These are phyloP conservation scores for Isurus oxyrinchus DNA, from an alignment of 2,113 vertebrate species.

Conservation along the genomic window DNA sequence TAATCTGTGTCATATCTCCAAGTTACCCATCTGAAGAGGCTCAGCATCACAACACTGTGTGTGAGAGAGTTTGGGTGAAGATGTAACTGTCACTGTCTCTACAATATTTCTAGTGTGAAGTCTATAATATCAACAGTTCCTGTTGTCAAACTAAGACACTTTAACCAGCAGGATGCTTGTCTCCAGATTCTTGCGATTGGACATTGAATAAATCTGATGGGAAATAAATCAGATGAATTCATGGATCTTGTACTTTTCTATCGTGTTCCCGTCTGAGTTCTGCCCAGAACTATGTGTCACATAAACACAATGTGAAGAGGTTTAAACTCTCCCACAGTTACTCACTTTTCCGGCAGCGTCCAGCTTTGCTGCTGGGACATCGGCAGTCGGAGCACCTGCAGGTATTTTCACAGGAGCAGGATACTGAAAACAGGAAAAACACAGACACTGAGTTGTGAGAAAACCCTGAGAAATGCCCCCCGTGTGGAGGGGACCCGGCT, in stretches of 20 bases:
- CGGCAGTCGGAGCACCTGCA: constrained; percentile 18
- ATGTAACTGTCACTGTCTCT: not conserved
- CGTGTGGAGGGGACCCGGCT: not conserved
- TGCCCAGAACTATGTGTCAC: not conserved
- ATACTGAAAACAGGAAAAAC: not conserved
- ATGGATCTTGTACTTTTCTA: not conserved
- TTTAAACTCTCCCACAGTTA: not conserved
- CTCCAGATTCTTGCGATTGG: not conserved
- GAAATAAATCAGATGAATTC: not conserved
- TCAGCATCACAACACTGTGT: too few relatives aligned
- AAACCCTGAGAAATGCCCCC: not conserved
- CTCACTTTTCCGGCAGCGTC: constrained; percentile 18
- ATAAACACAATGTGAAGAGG: not conserved
- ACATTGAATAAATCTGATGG: not conserved
- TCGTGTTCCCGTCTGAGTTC: not conserved
- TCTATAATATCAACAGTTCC: not conserved
- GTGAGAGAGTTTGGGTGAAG: too few relatives aligned
- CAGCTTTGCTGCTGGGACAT: constrained; percentile 2
- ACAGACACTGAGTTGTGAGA: not conserved
- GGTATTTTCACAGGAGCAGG: not conserved
- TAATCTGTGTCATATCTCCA: too few relatives aligned
- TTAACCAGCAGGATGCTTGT: not conserved
- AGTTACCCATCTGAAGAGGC: too few relatives aligned
- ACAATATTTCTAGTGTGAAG: not conserved
- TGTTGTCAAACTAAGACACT: not conserved